A percentile compares a stretch with the other conserved stretches of the same genome.
phyloP scores from a whole-genome alignment of 1,140 invertebrate species.

The Conus betulinus region DNA sequence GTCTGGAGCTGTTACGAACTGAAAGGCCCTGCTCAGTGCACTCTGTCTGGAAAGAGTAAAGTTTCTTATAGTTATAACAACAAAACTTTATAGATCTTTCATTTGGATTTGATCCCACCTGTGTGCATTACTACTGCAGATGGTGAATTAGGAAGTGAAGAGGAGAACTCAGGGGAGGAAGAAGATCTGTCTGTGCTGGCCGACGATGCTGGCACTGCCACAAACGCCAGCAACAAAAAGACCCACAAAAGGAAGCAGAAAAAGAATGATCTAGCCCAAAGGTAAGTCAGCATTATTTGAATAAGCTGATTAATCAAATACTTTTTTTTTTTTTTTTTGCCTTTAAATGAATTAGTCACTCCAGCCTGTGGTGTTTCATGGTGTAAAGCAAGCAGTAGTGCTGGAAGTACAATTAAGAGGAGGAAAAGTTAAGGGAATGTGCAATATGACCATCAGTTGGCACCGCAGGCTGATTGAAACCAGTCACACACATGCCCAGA shows the following conservation, averaged over 20 bases:
- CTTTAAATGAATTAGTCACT: too few species aligned
- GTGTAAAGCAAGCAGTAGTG: too few species aligned
- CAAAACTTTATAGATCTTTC: neutral
- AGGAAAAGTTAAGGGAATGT: too few species aligned
- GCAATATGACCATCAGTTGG: too few species aligned
- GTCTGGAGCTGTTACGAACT: too few species aligned
- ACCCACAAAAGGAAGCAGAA: conserved; percentile 48
- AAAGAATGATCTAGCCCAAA: conserved; percentile 40
- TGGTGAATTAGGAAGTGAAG: conserved; percentile 66
- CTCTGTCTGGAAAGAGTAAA: neutral
- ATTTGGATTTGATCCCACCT: neutral
- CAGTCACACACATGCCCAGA: too few species aligned
- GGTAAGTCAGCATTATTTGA: conserved; percentile 19
- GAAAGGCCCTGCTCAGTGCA: too few species aligned
- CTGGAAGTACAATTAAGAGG: too few species aligned
- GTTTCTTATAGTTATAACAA: neutral
- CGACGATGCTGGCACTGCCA: conserved; percentile 44
- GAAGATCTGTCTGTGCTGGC: conserved; percentile 57
- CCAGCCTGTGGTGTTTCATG: too few species aligned
- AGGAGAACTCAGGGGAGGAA: conserved; percentile 70
- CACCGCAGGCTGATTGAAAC: too few species aligned
- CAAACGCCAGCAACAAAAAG: conserved; percentile 31
- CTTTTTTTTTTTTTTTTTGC: too few species aligned
- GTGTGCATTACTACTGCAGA: conserved; percentile 36
- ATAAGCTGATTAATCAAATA: too few species aligned